Evolutionary conservation across 2,888 invertebrate species (phyloP), one percentile per base, ranked within the genome.

Genomic region (Uloborus plumipes): DNA sequence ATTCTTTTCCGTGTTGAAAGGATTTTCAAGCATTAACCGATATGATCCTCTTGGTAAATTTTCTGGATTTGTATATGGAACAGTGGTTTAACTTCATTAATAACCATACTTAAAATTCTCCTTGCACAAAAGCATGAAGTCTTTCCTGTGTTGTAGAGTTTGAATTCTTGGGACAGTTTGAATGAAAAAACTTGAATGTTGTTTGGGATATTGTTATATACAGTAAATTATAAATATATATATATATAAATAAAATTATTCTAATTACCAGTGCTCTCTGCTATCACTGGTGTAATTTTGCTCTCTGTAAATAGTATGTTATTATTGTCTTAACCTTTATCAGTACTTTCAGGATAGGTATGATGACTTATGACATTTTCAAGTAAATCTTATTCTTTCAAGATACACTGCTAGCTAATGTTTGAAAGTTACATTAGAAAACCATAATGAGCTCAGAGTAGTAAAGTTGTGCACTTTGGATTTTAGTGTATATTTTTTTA

Each of bases 141-240:
- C 62, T 82, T 81, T 82, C 74, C 59, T 82, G 59, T 76, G 70
- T 75, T 76, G 65, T 76, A 76, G 75, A 76, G 75, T 65, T 64
- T 81, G 71, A 70, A 71, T 26, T 71, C 64, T 62, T 79, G 67
- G 79, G 75, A 70, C 69, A 65, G 64, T 81, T 64, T 66, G 71
- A 73, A 80, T 67, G 67, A 80, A 80, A 26, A 76, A 58, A 59
- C 69, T 70, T 82, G 71, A 71, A 75, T 82, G 81, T 82, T 82
- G 72, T 66, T 82, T 69, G 70, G 75, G 76, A 83, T 77, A 71
- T 83, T 83, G 83, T 83, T 83, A 77, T 83, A 83, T 83, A 83
- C 77, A 83, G 83, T 83, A 77, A 76, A 83, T 39, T 39, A 39
- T 82, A 82, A 76, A 82, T 83, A 77, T 77, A 83, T 83, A 83